These are phyloP conservation scores for Malurus splendens DNA, from an alignment of 2,797 vertebrate genomes.

Conservation along the genomic window DNA sequence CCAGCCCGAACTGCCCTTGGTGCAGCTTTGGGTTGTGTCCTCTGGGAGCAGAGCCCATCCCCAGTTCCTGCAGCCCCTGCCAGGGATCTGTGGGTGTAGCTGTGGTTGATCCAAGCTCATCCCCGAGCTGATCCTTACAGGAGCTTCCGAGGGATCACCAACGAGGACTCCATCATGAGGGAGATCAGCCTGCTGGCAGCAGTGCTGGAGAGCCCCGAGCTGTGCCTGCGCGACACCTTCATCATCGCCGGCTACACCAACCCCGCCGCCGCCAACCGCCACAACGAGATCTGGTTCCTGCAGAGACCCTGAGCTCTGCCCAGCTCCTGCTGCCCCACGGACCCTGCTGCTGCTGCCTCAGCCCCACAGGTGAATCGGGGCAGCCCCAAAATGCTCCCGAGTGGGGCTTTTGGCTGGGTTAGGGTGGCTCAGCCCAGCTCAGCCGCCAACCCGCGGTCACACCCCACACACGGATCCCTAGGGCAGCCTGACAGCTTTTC, in stretches of 20 bases:
- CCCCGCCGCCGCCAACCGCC: conserved; percentile 78
- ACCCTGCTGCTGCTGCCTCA: not conserved
- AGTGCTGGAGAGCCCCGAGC: conserved; percentile 70
- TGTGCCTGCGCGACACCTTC: conserved; percentile 75
- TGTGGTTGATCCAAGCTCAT: rapidly evolving
- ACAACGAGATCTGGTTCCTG: conserved; percentile 89
- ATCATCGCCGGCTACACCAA: conserved; percentile 88
- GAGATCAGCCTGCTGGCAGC: conserved; percentile 78
- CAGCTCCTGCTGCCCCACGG: not conserved
- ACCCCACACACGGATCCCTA: not conserved
- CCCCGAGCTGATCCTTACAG: conserved; percentile 47
- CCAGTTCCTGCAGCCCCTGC: not conserved
- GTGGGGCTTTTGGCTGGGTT: not conserved
- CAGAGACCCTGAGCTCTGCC: conserved; percentile 48
- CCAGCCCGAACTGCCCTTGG: not conserved
- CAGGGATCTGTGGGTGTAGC: not conserved
- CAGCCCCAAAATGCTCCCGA: not conserved
- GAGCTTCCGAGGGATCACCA: conserved; percentile 80
- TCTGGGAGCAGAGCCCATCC: not conserved
- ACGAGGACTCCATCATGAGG: conserved; percentile 79
- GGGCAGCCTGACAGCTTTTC: not conserved
- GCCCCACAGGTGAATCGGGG: not conserved
- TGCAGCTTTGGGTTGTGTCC: not conserved
- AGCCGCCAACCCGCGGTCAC: not conserved
- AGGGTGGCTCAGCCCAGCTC: not conserved